These are phyloP conservation scores for Mechanitis mazaeus DNA, from an alignment of 2,888 invertebrate species.

Conservation along the genomic window DNA sequence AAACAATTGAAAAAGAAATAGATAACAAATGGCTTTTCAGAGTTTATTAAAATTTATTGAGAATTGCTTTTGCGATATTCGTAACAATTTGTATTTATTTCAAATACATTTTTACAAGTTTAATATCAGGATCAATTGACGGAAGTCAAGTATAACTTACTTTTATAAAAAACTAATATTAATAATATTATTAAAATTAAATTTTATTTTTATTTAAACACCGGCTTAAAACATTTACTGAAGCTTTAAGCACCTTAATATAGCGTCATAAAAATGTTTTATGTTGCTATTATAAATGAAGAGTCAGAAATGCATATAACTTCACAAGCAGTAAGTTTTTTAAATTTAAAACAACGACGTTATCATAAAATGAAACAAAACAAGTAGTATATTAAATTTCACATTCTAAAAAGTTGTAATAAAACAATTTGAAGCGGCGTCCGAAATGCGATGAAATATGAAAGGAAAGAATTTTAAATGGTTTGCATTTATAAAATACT, in stretches of 20 bases:
- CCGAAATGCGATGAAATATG: constrained; percentile 58
- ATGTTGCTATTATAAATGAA: constrained; percentile 13
- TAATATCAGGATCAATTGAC: no score
- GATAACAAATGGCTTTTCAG: constrained; percentile 53
- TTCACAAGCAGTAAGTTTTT: constrained; percentile 43
- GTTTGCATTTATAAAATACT: constrained; percentile 45
- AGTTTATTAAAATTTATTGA: background rate
- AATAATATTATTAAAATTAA: background rate
- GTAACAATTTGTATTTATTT: background rate
- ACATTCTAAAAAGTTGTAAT: constrained; percentile 38
- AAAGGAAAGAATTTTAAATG: constrained; percentile 56
- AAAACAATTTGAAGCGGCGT: constrained; percentile 33
- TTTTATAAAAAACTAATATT: constrained; percentile 10
- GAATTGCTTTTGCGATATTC: background rate
- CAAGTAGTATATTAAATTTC: constrained; percentile 52
- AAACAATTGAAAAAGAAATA: constrained; percentile 64
- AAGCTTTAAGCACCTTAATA: no score
- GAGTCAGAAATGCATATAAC: constrained; percentile 30
- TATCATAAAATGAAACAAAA: constrained; percentile 60
- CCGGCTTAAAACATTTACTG: no score
- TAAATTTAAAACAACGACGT: constrained; percentile 45
- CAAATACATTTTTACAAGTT: no score
- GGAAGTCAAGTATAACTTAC: no score
- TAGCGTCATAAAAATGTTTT: background rate
- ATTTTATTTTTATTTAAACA: no score